Conservation (phyloP, 1,140 invertebrate genomes). For the Hylaeus anthracinus region DNA sequence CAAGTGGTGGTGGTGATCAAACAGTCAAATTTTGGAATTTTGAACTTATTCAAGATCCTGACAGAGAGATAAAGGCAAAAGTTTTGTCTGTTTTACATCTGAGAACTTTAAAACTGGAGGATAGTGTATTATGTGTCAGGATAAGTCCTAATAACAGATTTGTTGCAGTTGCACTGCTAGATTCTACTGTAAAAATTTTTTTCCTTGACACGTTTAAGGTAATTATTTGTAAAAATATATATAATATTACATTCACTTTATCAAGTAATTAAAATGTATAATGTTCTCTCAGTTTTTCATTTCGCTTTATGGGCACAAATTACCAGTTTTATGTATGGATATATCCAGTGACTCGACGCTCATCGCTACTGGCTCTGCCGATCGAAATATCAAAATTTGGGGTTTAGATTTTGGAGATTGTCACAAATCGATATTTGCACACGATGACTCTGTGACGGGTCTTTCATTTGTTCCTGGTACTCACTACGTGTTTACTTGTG, state of each 20-base stretch:
- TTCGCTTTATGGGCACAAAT: conserved; percentile 97
- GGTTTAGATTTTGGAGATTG: conserved; percentile 99
- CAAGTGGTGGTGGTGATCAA: conserved; percentile 93
- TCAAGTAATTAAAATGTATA: neutral
- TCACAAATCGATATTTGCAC: conserved; percentile 92
- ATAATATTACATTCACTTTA: neutral
- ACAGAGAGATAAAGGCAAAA: conserved; percentile 84
- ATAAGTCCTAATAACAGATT: conserved; percentile 93
- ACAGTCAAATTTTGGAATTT: conserved; percentile 97
- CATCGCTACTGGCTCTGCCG: conserved; percentile 96
- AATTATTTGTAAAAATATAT: conserved; percentile 43
- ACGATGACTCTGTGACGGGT: conserved; percentile 96
- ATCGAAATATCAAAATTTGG: conserved; percentile 98
- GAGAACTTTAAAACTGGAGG: conserved; percentile 92
- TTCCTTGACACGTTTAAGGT: conserved; percentile 97
- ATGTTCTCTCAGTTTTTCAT: conserved; percentile 89
- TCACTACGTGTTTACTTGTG: conserved; percentile 95
- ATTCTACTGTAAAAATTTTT: conserved; percentile 97
- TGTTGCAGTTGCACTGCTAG: conserved; percentile 93
- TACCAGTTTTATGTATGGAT: conserved; percentile 96
- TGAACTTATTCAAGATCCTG: conserved; percentile 88
- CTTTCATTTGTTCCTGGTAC: conserved; percentile 94
- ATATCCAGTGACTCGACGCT: conserved; percentile 95
- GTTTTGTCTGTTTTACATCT: conserved; percentile 90
- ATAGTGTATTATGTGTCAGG: conserved; percentile 91